These are phyloP conservation scores for Siderastrea siderea DNA, from an alignment of 92 coral and sea anemone species.

Conservation along the genomic window DNA sequence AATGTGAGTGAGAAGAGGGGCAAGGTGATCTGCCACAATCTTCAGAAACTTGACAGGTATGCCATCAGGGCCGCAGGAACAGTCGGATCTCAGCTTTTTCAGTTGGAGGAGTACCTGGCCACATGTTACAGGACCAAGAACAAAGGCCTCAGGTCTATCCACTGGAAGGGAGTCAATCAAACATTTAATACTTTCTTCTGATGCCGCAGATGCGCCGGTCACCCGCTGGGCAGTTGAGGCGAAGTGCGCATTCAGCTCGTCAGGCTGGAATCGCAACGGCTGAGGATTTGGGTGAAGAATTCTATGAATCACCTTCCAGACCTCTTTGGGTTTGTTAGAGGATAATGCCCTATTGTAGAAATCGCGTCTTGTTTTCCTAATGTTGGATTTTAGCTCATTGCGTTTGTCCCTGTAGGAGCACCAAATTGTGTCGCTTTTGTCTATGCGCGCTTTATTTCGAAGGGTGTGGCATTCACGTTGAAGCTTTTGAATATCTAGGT, in stretches of 20 bases:
- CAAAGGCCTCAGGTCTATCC: background rate
- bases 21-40: no score
- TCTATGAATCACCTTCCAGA: slow-evolving; percentile 61
- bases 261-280: slow-evolving; percentile 29
- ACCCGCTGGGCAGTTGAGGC: slow-evolving; percentile 34
- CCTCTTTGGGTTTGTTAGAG: slow-evolving; percentile 28
- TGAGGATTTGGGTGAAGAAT: slow-evolving; percentile 36
- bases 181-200: background rate
- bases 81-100: no score
- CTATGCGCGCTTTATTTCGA: no score
- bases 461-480: slow-evolving; percentile 29
- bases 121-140: no score
- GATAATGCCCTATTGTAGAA: slow-evolving; percentile 46
- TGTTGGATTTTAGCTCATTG: no score
- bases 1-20: no score
- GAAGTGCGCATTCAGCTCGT: slow-evolving; percentile 42
- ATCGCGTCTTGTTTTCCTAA: no score
- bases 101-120: no score
- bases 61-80: no score
- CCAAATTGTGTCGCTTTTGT: slow-evolving; percentile 9
- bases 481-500: slow-evolving; percentile 27
- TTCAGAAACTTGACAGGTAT: no score
- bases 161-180: background rate
- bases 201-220: background rate
- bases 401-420: slow-evolving; percentile 13